Conservation (phyloP, 2,113 vertebrate genomes). For the Gobiocypris rarus region DNA sequence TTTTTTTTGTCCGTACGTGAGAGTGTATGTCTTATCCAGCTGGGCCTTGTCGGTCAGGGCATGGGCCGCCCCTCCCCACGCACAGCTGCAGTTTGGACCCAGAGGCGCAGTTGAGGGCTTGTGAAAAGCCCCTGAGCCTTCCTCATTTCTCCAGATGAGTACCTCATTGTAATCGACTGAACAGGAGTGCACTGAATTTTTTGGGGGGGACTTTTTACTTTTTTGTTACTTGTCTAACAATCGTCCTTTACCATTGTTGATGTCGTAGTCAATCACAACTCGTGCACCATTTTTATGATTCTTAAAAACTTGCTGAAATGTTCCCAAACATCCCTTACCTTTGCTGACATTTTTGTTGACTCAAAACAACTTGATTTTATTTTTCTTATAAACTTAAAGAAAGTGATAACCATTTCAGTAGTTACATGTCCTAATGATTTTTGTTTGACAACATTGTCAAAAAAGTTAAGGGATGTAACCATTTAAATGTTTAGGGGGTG, state of each 20-base stretch:
- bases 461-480: neutral
- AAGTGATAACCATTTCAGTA: neutral
- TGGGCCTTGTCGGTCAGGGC: constrained; percentile 47
- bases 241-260: neutral
- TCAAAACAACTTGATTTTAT: neutral
- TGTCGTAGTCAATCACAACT: neutral
- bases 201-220: neutral
- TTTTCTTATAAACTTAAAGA: neutral
- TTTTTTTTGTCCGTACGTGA: constrained; percentile 23
- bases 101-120: constrained; percentile 43
- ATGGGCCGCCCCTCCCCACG: constrained; percentile 36
- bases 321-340: too few species aligned
- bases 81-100: constrained; percentile 47
- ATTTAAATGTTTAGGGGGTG: neutral
- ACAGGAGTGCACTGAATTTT: constrained; percentile 18
- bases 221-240: neutral
- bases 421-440: neutral
- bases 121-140: constrained; percentile 44
- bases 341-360: too few species aligned
- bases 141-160: constrained; percentile 47
- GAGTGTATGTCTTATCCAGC: constrained; percentile 52
- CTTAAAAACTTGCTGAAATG: neutral
- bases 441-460: neutral
- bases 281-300: neutral
- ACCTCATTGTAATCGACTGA: constrained; percentile 36